Evolutionary conservation across 1,140 invertebrate species (phyloP), one percentile per base, ranked within the genome.

Genomic region (Anthonomus grandis): DNA sequence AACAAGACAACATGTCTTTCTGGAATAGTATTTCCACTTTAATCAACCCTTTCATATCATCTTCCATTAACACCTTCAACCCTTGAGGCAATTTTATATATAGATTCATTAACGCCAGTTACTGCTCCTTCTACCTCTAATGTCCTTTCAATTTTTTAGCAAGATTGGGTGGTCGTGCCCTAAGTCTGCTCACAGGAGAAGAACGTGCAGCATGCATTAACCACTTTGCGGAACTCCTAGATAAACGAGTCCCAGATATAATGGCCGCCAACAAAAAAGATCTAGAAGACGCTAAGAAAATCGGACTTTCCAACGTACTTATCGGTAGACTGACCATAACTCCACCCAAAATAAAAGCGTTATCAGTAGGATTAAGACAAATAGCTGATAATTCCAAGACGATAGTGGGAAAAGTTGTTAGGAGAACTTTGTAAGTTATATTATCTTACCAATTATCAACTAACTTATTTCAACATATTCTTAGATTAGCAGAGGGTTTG

Each of bases 401-500:
- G 2, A 56, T 56, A 22, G 23, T 56, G 10, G 45, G 45, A 4
- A 47, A 41, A 17, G 45, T 56, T 2, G 17, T 48, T 25, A 34
- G 24, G 24, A 57, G 22, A 34, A 50, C 55, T 21, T 23, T 50
- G 46, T 50, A 23, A 37, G 31, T 23, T 17, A 21, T 21, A 45
- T 12, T 21, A 13, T 13, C 38, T 2, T 41, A n/a, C n/a, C n/a
- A n/a, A n/a, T n/a, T n/a, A n/a, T n/a, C n/a, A n/a, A n/a, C n/a
- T n/a, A n/a, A n/a, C n/a, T 31, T 31, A 8, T 31, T 0, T 0
- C 8, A 31, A n/a, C n/a, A 8, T 9, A 31, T 9, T 9, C 1
- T 12, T 17, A 61, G 56, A 42, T 44, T 67, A 24, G 60, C 65
- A 15, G 60, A 67, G 15, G 62, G 68, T 50, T 77, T 99, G 41